Conservation (phyloP, 2,113 vertebrate genomes). For the Menidia beryllina region DNA sequence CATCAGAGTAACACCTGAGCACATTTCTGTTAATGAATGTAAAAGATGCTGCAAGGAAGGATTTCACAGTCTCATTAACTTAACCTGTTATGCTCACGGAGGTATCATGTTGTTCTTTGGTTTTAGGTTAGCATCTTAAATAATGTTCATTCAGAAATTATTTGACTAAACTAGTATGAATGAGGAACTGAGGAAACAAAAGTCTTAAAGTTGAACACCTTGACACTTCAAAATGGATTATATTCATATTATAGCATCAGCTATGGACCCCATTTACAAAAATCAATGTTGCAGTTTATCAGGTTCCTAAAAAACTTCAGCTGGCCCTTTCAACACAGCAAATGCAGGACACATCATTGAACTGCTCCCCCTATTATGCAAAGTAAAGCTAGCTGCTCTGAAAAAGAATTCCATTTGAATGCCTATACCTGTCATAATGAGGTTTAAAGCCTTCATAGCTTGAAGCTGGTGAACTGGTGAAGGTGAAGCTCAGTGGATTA, state of each 20-base stretch:
- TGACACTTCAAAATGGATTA: constrained; percentile 52
- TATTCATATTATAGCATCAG: constrained; percentile 50
- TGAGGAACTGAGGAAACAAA: constrained; percentile 23
- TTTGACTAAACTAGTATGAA: constrained; percentile 4
- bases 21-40: no score
- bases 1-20: no score
- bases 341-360: constrained; percentile 40
- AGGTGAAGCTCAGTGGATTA: constrained; percentile 15
- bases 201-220: constrained; percentile 40
- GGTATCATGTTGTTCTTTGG: background rate
- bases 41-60: constrained; percentile 50
- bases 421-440: constrained; percentile 26
- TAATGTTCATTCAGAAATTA: no score
- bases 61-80: constrained; percentile 31
- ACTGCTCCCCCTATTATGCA: constrained; percentile 62
- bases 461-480: constrained; percentile 16
- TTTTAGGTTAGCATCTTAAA: no score
- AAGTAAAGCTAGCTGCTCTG: constrained; percentile 32
- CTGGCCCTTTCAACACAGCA: constrained; percentile 20
- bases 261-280: constrained; percentile 42
- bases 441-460: constrained; percentile 20
- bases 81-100: constrained; percentile 9
- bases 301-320: constrained; percentile 45
- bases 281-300: constrained; percentile 56
- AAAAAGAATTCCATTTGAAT: constrained; percentile 34